Percentiles rank a stretch among this genome's conserved stretches.
phyloP scores from a whole-genome alignment of 2,888 invertebrate species.

The Platerodrilus igneus region DNA sequence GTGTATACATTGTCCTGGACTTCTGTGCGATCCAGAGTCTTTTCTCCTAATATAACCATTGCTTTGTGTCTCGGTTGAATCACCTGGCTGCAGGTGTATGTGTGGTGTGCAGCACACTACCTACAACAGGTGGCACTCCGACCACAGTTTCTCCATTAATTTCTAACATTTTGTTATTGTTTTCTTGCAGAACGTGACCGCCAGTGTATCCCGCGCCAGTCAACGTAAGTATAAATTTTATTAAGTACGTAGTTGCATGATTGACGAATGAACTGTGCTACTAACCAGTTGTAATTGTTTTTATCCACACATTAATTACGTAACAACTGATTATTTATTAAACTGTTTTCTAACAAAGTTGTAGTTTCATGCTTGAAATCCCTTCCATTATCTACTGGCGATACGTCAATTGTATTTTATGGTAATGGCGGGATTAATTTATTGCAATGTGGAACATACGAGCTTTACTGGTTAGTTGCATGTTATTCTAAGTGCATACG shows the following conservation, averaged over 20 bases:
- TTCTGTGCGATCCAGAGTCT: constrained; percentile 17
- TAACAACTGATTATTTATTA: too few relatives aligned
- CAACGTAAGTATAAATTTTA: constrained; percentile 49
- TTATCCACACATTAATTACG: too few relatives aligned
- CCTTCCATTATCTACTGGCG: too few relatives aligned
- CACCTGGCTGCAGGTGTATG: constrained; percentile 41
- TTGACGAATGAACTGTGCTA: constrained; percentile 13
- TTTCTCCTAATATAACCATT: constrained; percentile 26
- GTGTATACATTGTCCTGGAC: constrained; percentile 9
- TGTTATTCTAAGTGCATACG: too few relatives aligned
- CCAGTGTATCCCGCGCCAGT: constrained; percentile 46
- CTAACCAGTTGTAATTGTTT: too few relatives aligned
- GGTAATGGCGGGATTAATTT: too few relatives aligned
- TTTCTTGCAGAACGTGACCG: constrained; percentile 54
- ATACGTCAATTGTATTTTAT: too few relatives aligned
- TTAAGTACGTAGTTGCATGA: constrained; percentile 17
- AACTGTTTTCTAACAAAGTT: too few relatives aligned
- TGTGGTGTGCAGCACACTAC: constrained; percentile 31
- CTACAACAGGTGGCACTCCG: constrained; percentile 38
- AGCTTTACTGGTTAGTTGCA: too few relatives aligned
- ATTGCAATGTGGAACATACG: too few relatives aligned
- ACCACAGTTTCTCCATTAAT: constrained; percentile 26
- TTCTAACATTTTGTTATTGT: constrained; percentile 33
- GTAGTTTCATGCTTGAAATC: too few relatives aligned
- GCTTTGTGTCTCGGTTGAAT: constrained; percentile 26